Conservation (phyloP, 2,113 vertebrate species). For the Chloropsis cyanopogon region DNA sequence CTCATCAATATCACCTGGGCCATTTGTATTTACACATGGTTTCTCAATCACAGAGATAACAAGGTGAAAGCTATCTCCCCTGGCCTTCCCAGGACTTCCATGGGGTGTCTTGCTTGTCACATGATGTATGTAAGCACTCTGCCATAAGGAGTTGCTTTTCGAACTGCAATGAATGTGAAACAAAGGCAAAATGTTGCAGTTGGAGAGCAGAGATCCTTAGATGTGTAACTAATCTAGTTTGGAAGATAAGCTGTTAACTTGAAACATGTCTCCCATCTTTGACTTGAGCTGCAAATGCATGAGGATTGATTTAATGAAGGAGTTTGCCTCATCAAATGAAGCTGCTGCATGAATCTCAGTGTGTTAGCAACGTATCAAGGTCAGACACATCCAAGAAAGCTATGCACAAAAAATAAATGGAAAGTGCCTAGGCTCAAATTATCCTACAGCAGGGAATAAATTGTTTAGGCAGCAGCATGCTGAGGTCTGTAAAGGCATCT, state of each 20-base stretch:
- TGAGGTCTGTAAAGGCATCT: background rate
- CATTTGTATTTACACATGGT: background rate
- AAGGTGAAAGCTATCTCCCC: background rate
- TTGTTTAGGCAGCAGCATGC: background rate
- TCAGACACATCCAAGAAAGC: background rate
- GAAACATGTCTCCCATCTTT: background rate
- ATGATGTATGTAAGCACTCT: background rate
- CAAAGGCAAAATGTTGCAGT: background rate
- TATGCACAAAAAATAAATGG: background rate
- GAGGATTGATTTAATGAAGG: background rate
- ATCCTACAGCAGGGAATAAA: background rate
- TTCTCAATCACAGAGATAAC: background rate
- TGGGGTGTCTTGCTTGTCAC: background rate
- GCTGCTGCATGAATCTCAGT: background rate
- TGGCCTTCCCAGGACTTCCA: no score
- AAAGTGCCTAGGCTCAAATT: background rate
- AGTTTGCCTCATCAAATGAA: background rate
- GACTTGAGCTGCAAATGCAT: background rate
- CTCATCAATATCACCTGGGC: background rate
- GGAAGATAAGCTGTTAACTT: background rate
- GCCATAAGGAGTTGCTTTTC: background rate
- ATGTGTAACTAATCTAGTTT: background rate
- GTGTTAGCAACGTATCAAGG: background rate
- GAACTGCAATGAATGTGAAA: background rate
- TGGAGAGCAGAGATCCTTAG: fast-evolving